phyloP scores from a whole-genome alignment of 2,797 vertebrate genomes.

The Peromyscus aztecus region DNA sequence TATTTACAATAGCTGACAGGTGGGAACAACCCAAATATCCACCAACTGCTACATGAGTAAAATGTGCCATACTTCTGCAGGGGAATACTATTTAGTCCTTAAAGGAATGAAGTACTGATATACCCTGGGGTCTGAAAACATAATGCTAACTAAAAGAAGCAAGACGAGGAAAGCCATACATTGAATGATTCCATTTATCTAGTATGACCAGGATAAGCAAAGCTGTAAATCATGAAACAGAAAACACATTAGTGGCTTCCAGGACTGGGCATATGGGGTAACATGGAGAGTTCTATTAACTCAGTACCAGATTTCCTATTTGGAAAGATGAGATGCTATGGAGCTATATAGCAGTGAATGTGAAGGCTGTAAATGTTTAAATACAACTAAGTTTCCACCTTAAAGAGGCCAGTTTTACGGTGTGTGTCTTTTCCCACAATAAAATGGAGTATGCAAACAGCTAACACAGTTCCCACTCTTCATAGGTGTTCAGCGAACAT shows the following conservation, averaged over 20 bases:
- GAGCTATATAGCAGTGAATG: neutral
- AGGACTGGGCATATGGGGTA: neutral
- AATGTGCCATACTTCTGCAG: neutral
- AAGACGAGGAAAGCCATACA: no score
- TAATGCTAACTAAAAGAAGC: neutral
- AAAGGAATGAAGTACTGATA: neutral
- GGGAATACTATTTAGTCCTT: neutral
- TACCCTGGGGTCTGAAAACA: neutral
- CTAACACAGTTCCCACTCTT: neutral
- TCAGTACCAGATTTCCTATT: neutral
- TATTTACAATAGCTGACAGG: neutral
- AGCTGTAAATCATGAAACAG: neutral
- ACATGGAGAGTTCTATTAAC: neutral
- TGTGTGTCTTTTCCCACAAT: neutral
- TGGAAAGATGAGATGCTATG: neutral
- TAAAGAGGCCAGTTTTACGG: neutral
- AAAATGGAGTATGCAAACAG: neutral
- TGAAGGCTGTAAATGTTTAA: neutral
- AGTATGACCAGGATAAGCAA: neutral
- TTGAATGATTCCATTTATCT: neutral
- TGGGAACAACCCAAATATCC: neutral
- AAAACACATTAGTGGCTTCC: neutral
- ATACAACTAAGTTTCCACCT: neutral
- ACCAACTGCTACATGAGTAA: neutral
- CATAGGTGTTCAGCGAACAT: neutral